Evolutionary conservation across 2,797 vertebrate genomes (phyloP).

Genomic region (Cetoscarus ocellatus): DNA sequence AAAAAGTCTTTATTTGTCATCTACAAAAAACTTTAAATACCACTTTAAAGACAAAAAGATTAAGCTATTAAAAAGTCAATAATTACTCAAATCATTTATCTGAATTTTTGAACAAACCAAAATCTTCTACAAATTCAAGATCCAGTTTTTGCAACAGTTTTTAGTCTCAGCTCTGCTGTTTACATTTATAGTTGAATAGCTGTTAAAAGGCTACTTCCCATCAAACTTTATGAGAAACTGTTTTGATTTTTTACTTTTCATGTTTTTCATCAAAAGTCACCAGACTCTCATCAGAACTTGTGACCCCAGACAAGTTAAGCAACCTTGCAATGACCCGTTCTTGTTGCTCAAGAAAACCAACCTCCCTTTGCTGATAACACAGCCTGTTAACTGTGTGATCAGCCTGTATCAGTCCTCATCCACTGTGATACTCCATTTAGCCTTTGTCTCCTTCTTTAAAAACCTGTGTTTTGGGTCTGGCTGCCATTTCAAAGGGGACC

Average conservation of each 20-base stretch:
- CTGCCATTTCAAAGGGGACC: constrained; percentile 71
- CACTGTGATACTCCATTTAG: constrained; percentile 57
- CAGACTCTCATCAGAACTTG: constrained; percentile 23
- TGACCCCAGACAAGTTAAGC: not conserved
- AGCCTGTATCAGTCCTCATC: constrained; percentile 64
- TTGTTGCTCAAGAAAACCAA: constrained; percentile 62
- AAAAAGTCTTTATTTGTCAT: too few relatives aligned
- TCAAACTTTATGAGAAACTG: too few relatives aligned
- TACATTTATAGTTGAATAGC: too few relatives aligned
- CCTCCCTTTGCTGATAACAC: constrained; percentile 46
- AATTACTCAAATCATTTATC: too few relatives aligned
- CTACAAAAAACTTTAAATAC: too few relatives aligned
- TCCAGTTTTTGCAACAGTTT: too few relatives aligned
- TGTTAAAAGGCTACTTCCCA: too few relatives aligned
- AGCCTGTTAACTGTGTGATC: constrained; percentile 70
- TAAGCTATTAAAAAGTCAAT: too few relatives aligned
- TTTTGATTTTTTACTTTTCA: not conserved
- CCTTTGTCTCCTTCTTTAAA: constrained; percentile 67
- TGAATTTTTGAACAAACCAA: too few relatives aligned
- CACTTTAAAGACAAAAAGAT: too few relatives aligned
- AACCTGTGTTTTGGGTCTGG: constrained; percentile 60
- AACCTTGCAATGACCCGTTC: constrained; percentile 39
- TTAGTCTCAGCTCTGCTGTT: too few relatives aligned
- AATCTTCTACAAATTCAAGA: too few relatives aligned
- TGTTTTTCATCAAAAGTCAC: constrained; percentile 23